Conservation (phyloP, 2,797 vertebrate genomes). For the Bradypus variegatus region DNA sequence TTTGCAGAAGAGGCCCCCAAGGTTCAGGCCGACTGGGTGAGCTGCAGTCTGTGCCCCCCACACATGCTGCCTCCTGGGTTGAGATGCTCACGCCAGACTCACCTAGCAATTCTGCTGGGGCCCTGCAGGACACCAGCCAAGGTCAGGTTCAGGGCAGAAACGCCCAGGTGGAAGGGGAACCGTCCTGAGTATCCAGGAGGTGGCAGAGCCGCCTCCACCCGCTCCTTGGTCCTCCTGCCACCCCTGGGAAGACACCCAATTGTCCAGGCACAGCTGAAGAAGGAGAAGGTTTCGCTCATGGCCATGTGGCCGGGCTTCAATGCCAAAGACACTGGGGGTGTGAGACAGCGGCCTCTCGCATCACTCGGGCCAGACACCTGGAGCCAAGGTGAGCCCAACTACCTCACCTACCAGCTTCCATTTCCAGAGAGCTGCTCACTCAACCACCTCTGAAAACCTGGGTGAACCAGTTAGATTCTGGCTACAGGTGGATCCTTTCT, state of each 20-base stretch:
- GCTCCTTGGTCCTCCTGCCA: neutral
- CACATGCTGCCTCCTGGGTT: rapidly evolving
- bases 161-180: neutral
- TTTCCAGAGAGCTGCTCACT: neutral
- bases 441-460: neutral
- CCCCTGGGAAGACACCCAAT: neutral
- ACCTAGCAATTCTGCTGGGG: neutral
- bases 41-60: neutral
- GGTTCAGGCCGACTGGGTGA: neutral
- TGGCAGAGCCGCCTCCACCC: neutral
- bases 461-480: neutral
- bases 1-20: neutral
- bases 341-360: too few relatives aligned
- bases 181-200: neutral
- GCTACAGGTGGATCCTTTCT: neutral
- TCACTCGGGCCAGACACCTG: too few relatives aligned
- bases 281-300: neutral
- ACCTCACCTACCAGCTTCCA: neutral
- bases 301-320: neutral
- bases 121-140: neutral
- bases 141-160: neutral
- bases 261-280: neutral
- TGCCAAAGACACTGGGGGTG: neutral
- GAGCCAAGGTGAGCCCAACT: neutral
- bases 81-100: rapidly evolving